Evolutionary conservation across 2,888 invertebrate genomes (phyloP).

Genomic region (Ectemnius cavifrons): DNA sequence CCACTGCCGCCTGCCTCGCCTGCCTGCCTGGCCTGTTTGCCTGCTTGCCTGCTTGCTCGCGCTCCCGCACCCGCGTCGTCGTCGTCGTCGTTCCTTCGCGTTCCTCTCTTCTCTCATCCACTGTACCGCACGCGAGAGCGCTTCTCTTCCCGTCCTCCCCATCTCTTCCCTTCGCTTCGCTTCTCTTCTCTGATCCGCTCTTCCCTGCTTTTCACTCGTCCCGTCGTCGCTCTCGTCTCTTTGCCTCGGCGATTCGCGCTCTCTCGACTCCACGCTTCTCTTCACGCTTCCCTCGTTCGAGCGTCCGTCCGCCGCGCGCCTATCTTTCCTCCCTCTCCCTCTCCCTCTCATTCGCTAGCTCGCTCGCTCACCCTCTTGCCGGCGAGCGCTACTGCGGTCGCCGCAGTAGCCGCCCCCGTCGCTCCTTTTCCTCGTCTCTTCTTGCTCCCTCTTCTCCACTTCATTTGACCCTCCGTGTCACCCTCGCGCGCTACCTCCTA

Average conservation of each 20-base stretch:
- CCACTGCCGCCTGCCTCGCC: conserved; percentile 9
- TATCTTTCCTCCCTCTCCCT: conserved; percentile 48
- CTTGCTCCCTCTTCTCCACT: not conserved
- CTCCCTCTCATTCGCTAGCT: conserved; percentile 54
- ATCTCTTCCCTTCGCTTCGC: not conserved
- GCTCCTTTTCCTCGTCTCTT: conserved; percentile 14
- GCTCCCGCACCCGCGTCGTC: conserved; percentile 17
- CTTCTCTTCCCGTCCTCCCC: not conserved
- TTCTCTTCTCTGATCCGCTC: conserved; percentile 31
- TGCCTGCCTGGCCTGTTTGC: conserved; percentile 31
- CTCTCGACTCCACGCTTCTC: conserved; percentile 46
- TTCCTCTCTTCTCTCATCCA: too few species aligned
- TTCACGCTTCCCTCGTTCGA: conserved; percentile 47
- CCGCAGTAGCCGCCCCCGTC: conserved; percentile 24
- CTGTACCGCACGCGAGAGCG: conserved; percentile 10
- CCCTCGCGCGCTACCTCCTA: conserved; percentile 10
- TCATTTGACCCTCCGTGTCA: conserved; percentile 1
- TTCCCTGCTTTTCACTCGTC: conserved; percentile 78
- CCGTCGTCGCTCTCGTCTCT: conserved; percentile 76
- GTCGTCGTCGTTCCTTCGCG: too few species aligned
- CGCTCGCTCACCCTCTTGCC: conserved; percentile 41
- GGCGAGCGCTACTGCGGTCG: conserved; percentile 30
- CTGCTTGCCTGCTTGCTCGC: conserved; percentile 22
- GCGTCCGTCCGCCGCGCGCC: conserved; percentile 52
- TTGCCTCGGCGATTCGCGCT: conserved; percentile 61